Percentiles rank a stretch among this genome's conserved stretches.
Evolutionary conservation across 2,888 invertebrate genomes (phyloP).

Genomic region (Smittia aterrima): DNA sequence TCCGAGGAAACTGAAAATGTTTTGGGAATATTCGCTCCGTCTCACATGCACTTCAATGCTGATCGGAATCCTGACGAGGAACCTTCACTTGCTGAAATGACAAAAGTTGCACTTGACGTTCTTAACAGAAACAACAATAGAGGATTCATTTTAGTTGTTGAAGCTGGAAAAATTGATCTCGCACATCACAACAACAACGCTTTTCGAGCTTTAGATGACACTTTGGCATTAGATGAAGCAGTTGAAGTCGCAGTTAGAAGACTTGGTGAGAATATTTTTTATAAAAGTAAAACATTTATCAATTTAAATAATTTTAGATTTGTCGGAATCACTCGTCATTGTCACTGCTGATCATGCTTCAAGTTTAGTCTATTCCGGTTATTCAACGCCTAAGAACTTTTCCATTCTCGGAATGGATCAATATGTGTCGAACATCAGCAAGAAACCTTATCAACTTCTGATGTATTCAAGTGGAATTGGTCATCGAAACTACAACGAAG

Average conservation of each 20-base stretch:
- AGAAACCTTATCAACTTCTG: slow-evolving; percentile 22
- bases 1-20: slow-evolving; percentile 65
- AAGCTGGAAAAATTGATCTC: slow-evolving; percentile 83
- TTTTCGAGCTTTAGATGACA: slow-evolving; percentile 74
- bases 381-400: slow-evolving; percentile 15
- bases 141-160: slow-evolving; percentile 76
- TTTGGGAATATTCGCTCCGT: slow-evolving; percentile 74
- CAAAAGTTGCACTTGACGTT: slow-evolving; percentile 69
- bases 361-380: slow-evolving; percentile 15
- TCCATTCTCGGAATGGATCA: slow-evolving; percentile 24
- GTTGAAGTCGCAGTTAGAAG: slow-evolving; percentile 54
- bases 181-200: slow-evolving; percentile 82
- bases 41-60: slow-evolving; percentile 72
- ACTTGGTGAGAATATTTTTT: background rate
- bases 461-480: slow-evolving; percentile 32
- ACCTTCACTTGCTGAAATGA: slow-evolving; percentile 80
- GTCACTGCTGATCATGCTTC: slow-evolving; percentile 29
- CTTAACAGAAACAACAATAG: slow-evolving; percentile 64
- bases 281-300: no score
- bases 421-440: slow-evolving; percentile 19
- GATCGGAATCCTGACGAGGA: slow-evolving; percentile 67
- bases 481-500: slow-evolving; percentile 20
- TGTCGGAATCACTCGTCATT: slow-evolving; percentile 9
- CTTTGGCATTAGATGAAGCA: slow-evolving; percentile 75
- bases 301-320: slow-evolving; percentile 33